Evolutionary conservation across 2,888 invertebrate species (phyloP).

Genomic region (Heteromurus nitidus): DNA sequence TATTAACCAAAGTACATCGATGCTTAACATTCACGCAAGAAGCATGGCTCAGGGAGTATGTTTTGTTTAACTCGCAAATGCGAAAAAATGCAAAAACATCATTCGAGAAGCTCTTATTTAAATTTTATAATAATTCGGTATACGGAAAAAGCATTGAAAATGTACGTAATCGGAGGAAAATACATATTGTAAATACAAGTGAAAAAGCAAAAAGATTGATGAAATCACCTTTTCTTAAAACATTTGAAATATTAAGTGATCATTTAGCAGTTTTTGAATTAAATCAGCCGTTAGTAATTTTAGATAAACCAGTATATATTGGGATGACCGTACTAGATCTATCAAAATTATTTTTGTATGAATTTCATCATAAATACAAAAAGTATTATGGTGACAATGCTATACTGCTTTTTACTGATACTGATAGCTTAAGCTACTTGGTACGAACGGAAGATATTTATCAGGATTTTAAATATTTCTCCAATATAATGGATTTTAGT

Average conservation of each 20-base stretch:
- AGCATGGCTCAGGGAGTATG: constrained; percentile 34
- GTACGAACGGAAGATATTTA: constrained; percentile 19
- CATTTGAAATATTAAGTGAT: constrained; percentile 28
- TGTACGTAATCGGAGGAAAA: constrained; percentile 11
- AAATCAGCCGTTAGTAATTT: not conserved
- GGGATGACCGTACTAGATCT: constrained; percentile 50
- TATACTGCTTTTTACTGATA: constrained; percentile 49
- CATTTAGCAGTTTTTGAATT: constrained; percentile 36
- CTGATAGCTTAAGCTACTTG: constrained; percentile 66
- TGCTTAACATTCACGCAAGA: constrained; percentile 23
- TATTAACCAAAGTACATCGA: constrained; percentile 12
- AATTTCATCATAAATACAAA: constrained; percentile 52
- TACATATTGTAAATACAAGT: constrained; percentile 27
- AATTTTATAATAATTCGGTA: constrained; percentile 33
- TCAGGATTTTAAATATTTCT: constrained; percentile 4
- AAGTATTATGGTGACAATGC: constrained; percentile 32
- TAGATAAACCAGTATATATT: constrained; percentile 60
- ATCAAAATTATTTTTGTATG: constrained; percentile 39
- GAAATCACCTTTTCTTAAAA: constrained; percentile 10
- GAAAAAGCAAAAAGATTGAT: not conserved
- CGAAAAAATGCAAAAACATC: constrained; percentile 38
- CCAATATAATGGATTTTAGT: constrained; percentile 53
- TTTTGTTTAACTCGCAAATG: constrained; percentile 30
- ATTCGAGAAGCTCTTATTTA: constrained; percentile 56
- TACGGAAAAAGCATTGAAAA: constrained; percentile 61